Base-by-base conservation (phyloP, 2,888 invertebrate genomes). In the Rhagium mordax region DNA sequence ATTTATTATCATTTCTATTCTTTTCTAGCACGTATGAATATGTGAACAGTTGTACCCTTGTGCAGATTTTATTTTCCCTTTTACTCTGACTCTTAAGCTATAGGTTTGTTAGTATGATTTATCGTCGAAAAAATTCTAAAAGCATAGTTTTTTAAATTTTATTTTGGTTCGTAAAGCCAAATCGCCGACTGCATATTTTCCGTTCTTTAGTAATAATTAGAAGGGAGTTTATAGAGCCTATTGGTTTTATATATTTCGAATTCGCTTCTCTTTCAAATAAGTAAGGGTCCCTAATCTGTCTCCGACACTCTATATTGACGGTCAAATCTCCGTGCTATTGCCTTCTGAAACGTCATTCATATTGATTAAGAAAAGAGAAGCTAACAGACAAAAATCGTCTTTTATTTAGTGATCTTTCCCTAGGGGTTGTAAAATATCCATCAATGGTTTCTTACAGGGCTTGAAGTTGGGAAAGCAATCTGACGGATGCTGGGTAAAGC, bases 351-450 rank as follows among this genome's bases (percentile, higher is more conserved):
- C 24, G 24, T 24, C 27, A 55, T 55, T 24, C 55, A 27, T 55
- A 55, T 55, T 55, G 21, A 27, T 55, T 55, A 55, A 55, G 20
- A 18, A 27, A 21, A 24, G 24, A 55, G 55, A 21, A 24, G 55
- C 15, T 21, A 55, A 16, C 20, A 7, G 16, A 51, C 41, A 18
- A 60, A 41, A 60, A 41, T 60, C 20, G 57, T 27, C 57, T 57
- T 57, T 57, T 27, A 57, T 57, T 57, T 27, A 57, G 13, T 27
- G 57, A 57, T 57, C 24, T 41, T 13, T 33, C 41, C 60, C 41
- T 15, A 10, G 60, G 41, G 41, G 20, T 60, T 60, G 60, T 60
- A 60, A 60, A 60, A 60, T 60, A 60, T 60, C 60, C 60, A 33
- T 60, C 60, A 60, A 33, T 60, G 41, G 33, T 41, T 33, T 41